A percentile compares a stretch with the other conserved stretches of the same genome.
Evolutionary conservation across 2,888 invertebrate species (phyloP).

Genomic region (Trichopoda pennipes): DNA sequence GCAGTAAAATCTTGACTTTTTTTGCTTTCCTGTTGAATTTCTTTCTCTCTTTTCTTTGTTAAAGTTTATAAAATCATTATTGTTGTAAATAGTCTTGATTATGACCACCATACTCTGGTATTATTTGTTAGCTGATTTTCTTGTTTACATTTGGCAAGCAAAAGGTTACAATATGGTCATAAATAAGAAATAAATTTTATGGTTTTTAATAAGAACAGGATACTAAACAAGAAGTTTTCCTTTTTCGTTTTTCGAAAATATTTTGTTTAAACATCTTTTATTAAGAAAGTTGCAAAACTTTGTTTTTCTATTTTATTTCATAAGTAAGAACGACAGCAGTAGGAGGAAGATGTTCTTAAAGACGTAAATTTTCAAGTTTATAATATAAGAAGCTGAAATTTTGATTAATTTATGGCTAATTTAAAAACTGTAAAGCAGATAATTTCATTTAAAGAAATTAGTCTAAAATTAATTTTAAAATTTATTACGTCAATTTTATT

Average conservation of each 20-base stretch:
- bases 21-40: conserved; percentile 37
- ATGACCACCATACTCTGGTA: conserved; percentile 34
- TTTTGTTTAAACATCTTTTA: conserved; percentile 52
- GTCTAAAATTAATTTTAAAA: no score
- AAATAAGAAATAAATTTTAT: conserved; percentile 67
- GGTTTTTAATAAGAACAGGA: conserved; percentile 66
- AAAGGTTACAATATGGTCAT: conserved; percentile 67
- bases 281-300: conserved; percentile 55
- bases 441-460: no score
- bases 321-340: not conserved
- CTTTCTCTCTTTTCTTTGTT: conserved; percentile 39
- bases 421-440: no score
- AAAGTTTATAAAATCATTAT: conserved; percentile 58
- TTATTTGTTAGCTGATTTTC: conserved; percentile 26
- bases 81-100: conserved; percentile 62
- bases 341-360: not conserved
- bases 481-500: no score
- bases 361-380: not conserved
- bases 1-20: conserved; percentile 51
- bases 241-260: conserved; percentile 28
- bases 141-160: conserved; percentile 46
- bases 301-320: conserved; percentile 27
- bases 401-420: no score
- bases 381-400: no score
- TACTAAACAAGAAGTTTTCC: conserved; percentile 57